A percentile compares a stretch with the other conserved stretches of the same genome.
phyloP scores from a whole-genome alignment of 2,888 invertebrate species.

The Leuctra nigra region DNA sequence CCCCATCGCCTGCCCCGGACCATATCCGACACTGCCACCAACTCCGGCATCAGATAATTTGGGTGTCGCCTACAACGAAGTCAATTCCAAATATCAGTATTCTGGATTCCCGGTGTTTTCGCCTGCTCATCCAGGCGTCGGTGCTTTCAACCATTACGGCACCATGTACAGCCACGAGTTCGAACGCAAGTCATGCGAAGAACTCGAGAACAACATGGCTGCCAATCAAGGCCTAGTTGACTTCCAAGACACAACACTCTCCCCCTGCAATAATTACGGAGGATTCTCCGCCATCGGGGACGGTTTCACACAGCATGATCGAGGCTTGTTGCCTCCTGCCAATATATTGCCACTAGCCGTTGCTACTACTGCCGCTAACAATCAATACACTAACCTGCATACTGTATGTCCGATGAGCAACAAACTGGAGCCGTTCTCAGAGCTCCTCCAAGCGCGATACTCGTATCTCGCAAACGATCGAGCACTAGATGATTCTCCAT shows the following conservation, averaged over 20 bases:
- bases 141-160: slow-evolving; percentile 20
- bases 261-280: background rate
- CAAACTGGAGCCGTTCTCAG: slow-evolving; percentile 65
- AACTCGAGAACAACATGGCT: too few species aligned
- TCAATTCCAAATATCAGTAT: slow-evolving; percentile 23
- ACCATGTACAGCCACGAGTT: slow-evolving; percentile 23
- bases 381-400: slow-evolving; percentile 60
- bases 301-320: background rate
- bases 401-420: slow-evolving; percentile 54
- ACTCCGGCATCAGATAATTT: slow-evolving; percentile 5
- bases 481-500: slow-evolving; percentile 24
- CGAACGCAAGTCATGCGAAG: background rate
- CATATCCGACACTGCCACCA: slow-evolving; percentile 5
- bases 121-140: slow-evolving; percentile 12
- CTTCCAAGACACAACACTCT: background rate
- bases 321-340: background rate
- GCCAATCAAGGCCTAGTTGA: background rate
- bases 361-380: background rate
- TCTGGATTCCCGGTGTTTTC: slow-evolving; percentile 23
- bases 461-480: slow-evolving; percentile 45
- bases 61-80: slow-evolving; percentile 16
- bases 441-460: slow-evolving; percentile 52
- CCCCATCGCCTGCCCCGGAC: slow-evolving; percentile 11
- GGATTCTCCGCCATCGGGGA: background rate
- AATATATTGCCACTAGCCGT: background rate